Conservation (phyloP, 2,888 invertebrate species). For the Pterostichus niger region DNA sequence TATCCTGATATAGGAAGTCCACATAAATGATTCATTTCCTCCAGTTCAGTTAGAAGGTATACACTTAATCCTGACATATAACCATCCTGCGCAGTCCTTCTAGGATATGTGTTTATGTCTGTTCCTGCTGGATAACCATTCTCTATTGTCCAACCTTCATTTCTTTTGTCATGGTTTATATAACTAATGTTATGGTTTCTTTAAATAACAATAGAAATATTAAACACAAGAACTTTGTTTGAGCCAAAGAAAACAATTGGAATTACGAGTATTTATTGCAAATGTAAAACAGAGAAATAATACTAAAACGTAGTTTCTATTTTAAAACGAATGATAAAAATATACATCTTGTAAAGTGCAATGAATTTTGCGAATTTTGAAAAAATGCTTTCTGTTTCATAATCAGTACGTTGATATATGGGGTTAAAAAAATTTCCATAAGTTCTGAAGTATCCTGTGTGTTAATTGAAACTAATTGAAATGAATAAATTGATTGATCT, state of each 20-base stretch:
- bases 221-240: neutral
- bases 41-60: neutral
- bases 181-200: constrained; percentile 38
- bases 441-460: neutral
- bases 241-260: neutral
- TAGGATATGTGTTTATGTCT: constrained; percentile 44
- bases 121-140: constrained; percentile 53
- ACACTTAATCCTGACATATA: constrained; percentile 19
- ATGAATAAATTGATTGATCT: neutral
- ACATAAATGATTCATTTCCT: constrained; percentile 70
- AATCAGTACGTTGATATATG: too few species aligned
- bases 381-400: too few species aligned
- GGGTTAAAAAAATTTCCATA: too few species aligned
- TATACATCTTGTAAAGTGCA: neutral
- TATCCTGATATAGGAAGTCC: constrained; percentile 71
- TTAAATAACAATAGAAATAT: neutral
- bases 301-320: neutral
- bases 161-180: constrained; percentile 25
- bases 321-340: neutral
- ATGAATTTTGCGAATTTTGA: too few species aligned
- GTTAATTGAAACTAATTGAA: neutral
- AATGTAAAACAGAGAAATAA: neutral
- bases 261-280: neutral
- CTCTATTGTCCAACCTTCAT: constrained; percentile 63
- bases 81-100: constrained; percentile 54